Evolutionary conservation across 2,113 vertebrate genomes (phyloP), one percentile per base, ranked within the genome.

Genomic region (Mormoops blainvillei): DNA sequence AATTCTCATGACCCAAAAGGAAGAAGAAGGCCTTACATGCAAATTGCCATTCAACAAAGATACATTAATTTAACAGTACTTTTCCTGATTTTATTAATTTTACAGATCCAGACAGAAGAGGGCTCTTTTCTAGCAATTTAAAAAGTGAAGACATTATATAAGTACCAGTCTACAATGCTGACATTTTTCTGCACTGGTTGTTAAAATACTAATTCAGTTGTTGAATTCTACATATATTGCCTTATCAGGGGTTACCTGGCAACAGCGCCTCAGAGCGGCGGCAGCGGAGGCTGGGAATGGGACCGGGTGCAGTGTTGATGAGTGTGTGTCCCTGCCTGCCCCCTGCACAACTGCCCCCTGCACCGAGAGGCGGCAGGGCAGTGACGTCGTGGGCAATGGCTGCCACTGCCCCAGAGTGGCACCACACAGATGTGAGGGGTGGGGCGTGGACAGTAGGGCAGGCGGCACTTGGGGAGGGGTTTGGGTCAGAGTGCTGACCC

Each of bases 51-150:
- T 83, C 48, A 68, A 80, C 58, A 86, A 78, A 78, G 8, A 89
- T 11, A 70, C 3, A 26, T 50, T 83, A 43, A 22, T 41, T 77
- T 70, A 68, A 54, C 5, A 33, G 24, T 20, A 45, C 68, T 83
- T 93, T 48, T 76, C 31, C 36, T 65, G 16, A n/a, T 73, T 93
- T 85, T 91, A 84, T 38, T 80, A 68, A 63, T 80, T 38, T 58
- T 22, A 33, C 16, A 70, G 10, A 7, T 33, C 38, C 52, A 81
- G 70, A 36, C 38, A 95, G 12, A 92, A 77, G 38, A 22, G 24
- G 7, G 45, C 5, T 91, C 19, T 74, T 58, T 83, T 48, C 74
- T 26, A 86, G 26, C 8, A 56, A 80, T 80, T 88, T 76, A 56
- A 91, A 87, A 56, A 65, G 63, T 36, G 31, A 63, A 48, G 52